Conservation (phyloP, 1,140 invertebrate genomes). For the Uloborus diversus region DNA sequence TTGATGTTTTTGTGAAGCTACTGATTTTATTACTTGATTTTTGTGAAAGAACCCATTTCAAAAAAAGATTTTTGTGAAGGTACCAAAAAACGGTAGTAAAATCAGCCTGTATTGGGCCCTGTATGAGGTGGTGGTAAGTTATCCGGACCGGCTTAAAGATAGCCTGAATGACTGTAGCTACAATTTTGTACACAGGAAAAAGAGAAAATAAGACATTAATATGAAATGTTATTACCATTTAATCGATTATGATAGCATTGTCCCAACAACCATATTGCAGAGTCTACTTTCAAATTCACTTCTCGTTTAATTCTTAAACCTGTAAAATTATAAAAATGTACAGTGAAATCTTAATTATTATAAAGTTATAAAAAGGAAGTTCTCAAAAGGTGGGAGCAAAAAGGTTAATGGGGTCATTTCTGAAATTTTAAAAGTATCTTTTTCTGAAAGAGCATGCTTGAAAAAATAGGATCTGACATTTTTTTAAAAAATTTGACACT, state of each 20-base stretch:
- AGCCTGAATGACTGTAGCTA: not conserved
- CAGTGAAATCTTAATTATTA: too few species aligned
- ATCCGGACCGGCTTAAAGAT: not conserved
- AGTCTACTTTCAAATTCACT: slow-evolving; percentile 69
- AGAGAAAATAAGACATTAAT: not conserved
- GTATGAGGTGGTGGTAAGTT: not conserved
- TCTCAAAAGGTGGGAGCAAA: too few species aligned
- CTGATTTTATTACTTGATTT: too few species aligned
- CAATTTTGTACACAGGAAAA: not conserved
- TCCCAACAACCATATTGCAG: slow-evolving; percentile 84
- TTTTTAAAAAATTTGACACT: too few species aligned
- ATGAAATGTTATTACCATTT: slow-evolving; percentile 12
- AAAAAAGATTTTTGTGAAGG: not conserved
- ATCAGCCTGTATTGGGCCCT: not conserved
- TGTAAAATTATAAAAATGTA: too few species aligned
- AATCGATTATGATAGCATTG: slow-evolving; percentile 80
- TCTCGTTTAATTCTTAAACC: slow-evolving; percentile 42
- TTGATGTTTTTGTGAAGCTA: too few species aligned
- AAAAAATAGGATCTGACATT: too few species aligned
- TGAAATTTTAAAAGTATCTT: too few species aligned
- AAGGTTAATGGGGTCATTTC: too few species aligned
- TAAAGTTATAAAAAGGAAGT: too few species aligned
- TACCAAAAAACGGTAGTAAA: not conserved
- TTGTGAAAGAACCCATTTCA: not conserved
- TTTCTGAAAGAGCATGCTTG: too few species aligned